Evolutionary conservation across 35 echinoderm and acorn worm species (phyloP), one percentile per base, ranked within the genome.

Genomic region (Apostichopus californicus): DNA sequence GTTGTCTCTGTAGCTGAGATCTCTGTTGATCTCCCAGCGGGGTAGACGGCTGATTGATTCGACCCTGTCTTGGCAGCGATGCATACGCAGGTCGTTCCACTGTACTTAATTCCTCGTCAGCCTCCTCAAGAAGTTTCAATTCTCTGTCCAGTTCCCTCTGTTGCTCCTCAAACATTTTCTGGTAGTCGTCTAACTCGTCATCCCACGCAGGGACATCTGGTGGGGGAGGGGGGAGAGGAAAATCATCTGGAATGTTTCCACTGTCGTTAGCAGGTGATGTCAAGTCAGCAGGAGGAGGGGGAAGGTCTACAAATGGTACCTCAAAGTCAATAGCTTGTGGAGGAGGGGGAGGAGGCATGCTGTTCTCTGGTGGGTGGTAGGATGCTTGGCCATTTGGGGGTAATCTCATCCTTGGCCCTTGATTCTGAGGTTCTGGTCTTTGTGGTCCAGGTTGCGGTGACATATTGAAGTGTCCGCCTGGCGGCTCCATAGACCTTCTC

Each of bases 1-100:
- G 84, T 86, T 97, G 92, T 20, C 92, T 83, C 73, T 94, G 95
- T 15, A 94, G 87, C 46, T 73, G 61, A 73, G 93, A 86, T 52
- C 86, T 94, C 73, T 89, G 92, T 10, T 91, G 81, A 53, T 96
- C 95, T 14, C 95, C 89, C 9, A 86, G 78, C 21, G 77, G 88
- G 75, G 71, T 91, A 20, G 92, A 91, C 66, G 93, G 94, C 87
- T 92, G 94, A 25, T 92, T 92, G 57, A 97, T 97, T 11, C 95
- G 93, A 26, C 95, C 93, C 73, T 97, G 95, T 52, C 95, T 78
- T 24, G 95, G 95, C 18, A 97, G 81, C 24, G 95, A 97, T 57
- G 95, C 95, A 91, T 93, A 97, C 9, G 83, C 86, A 18, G 91
- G 91, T 11, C 77, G 81, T 12, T 92, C 90, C 18, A 66, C 73